Percentiles rank a stretch among this genome's conserved stretches.
Evolutionary conservation across 2,797 vertebrate genomes (phyloP).

Genomic region (Rhynchonycteris naso): DNA sequence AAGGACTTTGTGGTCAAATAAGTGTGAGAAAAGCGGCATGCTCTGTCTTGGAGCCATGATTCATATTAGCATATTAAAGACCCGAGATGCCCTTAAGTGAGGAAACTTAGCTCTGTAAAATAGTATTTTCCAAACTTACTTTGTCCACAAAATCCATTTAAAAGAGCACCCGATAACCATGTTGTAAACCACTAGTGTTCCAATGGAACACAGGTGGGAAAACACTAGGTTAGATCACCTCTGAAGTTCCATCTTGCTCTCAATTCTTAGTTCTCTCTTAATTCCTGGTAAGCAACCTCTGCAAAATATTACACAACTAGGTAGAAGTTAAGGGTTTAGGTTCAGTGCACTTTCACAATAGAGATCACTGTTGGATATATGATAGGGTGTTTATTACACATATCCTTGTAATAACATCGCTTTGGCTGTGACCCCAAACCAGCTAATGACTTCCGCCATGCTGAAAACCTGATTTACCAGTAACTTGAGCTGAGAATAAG

Average conservation of each 20-base stretch:
- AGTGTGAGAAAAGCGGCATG: background rate
- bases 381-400: slow-evolving; percentile 63
- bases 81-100: background rate
- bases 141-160: slow-evolving; percentile 38
- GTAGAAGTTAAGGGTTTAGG: slow-evolving; percentile 30
- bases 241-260: background rate
- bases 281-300: slow-evolving; percentile 58
- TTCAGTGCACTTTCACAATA: background rate
- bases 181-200: background rate
- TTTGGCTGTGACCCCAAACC: slow-evolving; percentile 49
- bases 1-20: background rate
- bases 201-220: background rate
- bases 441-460: background rate
- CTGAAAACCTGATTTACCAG: slow-evolving; percentile 44
- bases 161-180: background rate
- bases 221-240: slow-evolving; percentile 28
- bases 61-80: background rate
- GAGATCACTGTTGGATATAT: slow-evolving; percentile 15
- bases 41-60: fast-evolving
- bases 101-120: background rate
- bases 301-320: slow-evolving; percentile 42
- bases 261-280: slow-evolving; percentile 33
- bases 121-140: slow-evolving; percentile 11
- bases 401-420: slow-evolving; percentile 49
- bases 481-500: slow-evolving; percentile 57